Base-by-base conservation (phyloP, 2,113 vertebrate species). In the Salminus brasiliensis region DNA sequence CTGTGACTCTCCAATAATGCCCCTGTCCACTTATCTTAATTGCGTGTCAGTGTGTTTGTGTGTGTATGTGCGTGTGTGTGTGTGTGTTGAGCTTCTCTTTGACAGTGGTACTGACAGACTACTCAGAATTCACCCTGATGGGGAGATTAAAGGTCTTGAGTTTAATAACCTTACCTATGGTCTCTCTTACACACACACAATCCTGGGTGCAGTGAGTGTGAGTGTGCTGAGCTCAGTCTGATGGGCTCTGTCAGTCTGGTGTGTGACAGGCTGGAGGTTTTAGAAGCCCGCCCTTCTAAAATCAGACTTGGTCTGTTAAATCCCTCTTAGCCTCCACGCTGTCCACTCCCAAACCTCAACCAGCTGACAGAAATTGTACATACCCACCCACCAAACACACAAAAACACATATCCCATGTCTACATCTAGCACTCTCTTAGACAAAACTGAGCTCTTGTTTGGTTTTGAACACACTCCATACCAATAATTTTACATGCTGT, bases 11-110 rank as follows among this genome's bases (percentile, higher is more conserved):
- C 74, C 71, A 83, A 80, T 81, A 80, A 78, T 78, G 78, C 81
- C 72, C 66, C 81, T 82, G 72, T 83, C 81, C 78, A 83, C 78
- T 85, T 83, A 83, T 81, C 78, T 83, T 83, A 86, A 86, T 86
- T 86, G 82, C 41, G 72, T 86, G 79, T 84, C 82, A 84, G 59
- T 76, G 60, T 67, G 59, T 79, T 57, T 63, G 10, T 63, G 76
- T 79, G 65, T 25, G 65, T 59, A 25, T 78, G 25, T 59, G 65
- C 32, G 72, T 36, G 59, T 23, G 55, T 43, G 65, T 10, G 53
- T 1, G 4, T 18, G 15, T 70, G 76, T 83, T 76, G 78, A 29
- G 32, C 69, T 72, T 41, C 45, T 63, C 41, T 66, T 66, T 72
- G 77, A 72, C 77, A 70, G 55, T 70, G 53, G 73, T 77, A 30